These are phyloP conservation scores for Heterohyrax brucei DNA, from an alignment of 2,797 vertebrate species.

Conservation along the genomic window DNA sequence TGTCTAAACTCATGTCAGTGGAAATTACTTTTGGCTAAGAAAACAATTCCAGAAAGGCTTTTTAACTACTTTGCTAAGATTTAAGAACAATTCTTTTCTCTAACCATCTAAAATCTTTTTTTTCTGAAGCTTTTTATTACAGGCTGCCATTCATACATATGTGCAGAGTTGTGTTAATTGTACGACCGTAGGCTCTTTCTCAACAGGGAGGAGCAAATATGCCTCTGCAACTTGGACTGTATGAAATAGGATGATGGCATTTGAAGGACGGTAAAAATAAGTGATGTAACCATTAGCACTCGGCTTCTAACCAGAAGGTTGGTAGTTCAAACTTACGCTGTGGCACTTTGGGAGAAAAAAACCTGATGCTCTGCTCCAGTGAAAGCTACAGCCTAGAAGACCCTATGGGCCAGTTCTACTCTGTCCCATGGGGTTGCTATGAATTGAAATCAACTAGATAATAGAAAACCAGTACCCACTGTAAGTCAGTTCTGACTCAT, in stretches of 20 bases:
- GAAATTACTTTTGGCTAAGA: slow-evolving; percentile 31
- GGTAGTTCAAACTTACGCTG: too few relatives aligned
- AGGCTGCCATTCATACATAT: too few relatives aligned
- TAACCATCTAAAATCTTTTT: neutral
- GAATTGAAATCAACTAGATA: too few relatives aligned
- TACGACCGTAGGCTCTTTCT: neutral
- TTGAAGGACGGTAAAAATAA: neutral
- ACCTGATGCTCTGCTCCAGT: too few relatives aligned
- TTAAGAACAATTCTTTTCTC: neutral
- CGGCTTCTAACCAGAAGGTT: too few relatives aligned
- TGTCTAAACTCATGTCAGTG: neutral
- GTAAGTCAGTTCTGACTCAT: too few relatives aligned
- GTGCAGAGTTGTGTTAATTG: neutral
- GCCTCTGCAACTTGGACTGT: neutral
- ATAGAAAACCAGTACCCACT: too few relatives aligned
- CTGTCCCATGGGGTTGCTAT: too few relatives aligned
- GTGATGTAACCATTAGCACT: neutral
- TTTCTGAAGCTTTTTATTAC: neutral
- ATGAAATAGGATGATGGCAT: neutral
- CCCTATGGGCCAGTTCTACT: too few relatives aligned
- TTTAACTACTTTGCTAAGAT: neutral
- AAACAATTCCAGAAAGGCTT: slow-evolving; percentile 32
- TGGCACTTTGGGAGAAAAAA: too few relatives aligned
- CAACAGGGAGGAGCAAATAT: neutral
- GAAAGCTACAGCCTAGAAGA: too few relatives aligned